A percentile compares a stretch with the other conserved stretches of the same genome.
phyloP scores from a whole-genome alignment of 2,797 vertebrate genomes.

The Pipistrellus pygmaeus region DNA sequence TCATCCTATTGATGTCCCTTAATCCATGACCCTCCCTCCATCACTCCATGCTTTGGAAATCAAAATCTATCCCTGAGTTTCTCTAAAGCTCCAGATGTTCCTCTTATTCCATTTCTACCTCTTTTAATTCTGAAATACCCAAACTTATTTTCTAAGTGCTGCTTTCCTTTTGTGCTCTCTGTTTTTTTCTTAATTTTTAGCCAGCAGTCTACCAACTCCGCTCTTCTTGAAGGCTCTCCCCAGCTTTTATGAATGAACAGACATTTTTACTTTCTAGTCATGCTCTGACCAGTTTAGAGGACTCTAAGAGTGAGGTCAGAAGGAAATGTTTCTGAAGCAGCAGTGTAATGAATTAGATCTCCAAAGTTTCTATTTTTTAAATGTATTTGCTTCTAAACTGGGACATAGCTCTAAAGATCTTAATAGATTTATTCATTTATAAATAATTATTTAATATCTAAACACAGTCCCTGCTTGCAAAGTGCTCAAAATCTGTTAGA shows the following conservation, averaged over 20 bases:
- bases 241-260: background rate
- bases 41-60: background rate
- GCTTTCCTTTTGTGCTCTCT: background rate
- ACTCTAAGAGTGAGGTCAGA: background rate
- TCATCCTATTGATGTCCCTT: background rate
- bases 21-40: background rate
- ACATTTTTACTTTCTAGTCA: background rate
- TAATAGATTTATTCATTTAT: background rate
- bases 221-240: background rate
- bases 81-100: background rate
- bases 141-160: background rate
- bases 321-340: background rate
- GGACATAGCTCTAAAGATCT: background rate
- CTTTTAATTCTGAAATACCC: background rate
- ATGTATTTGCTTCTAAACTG: background rate
- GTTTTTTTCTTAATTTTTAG: background rate
- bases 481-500: background rate
- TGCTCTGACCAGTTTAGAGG: background rate
- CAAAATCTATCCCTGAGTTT: background rate
- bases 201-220: background rate
- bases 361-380: background rate
- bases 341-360: background rate
- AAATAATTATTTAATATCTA: background rate
- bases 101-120: background rate
- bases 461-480: background rate